phyloP scores from a whole-genome alignment of 2,113 vertebrate genomes.

The Nettapus auritus region DNA sequence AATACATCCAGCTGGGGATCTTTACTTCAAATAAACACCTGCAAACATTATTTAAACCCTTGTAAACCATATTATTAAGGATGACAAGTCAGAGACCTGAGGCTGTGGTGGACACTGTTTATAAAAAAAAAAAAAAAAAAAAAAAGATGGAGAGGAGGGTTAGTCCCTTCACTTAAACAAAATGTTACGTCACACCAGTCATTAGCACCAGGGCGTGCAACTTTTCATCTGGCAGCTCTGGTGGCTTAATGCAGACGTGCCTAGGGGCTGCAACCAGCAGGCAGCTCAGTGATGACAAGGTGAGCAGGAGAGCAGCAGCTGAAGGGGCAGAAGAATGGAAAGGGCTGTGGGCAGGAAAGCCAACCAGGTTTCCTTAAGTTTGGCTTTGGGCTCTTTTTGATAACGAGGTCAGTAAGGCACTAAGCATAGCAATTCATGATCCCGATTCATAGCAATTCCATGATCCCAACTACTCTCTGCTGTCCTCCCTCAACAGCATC shows the following conservation, averaged over 20 bases:
- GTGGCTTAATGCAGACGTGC: not conserved
- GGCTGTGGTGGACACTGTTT: not conserved
- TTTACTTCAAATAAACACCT: not conserved
- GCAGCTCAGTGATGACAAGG: not conserved
- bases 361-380: not conserved
- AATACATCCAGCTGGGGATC: not conserved
- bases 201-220: not conserved
- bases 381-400: not conserved
- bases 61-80: not conserved
- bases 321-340: not conserved
- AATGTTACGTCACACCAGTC: not conserved
- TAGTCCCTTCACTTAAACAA: not conserved
- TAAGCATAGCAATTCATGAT: not conserved
- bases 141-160: not conserved
- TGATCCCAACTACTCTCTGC: not conserved
- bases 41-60: not conserved
- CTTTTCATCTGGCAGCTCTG: not conserved
- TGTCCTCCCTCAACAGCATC: not conserved
- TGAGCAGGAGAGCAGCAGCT: not conserved
- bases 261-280: not conserved
- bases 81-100: not conserved
- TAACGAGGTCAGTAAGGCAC: not conserved
- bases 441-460: no score
- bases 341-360: not conserved
- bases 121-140: not conserved